Evolutionary conservation across 2,113 vertebrate species (phyloP).

Genomic region (cat (Felis catus)): F.catus_Fca126_mat1.0 CM031425.1:34684001-34684500

Average conservation of each 20-base stretch:
- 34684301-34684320: background rate
- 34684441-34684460: background rate
- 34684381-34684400: background rate
- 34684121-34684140: background rate
- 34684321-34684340: background rate
- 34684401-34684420: constrained; percentile 12
- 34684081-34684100: background rate
- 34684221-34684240: background rate
- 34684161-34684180: background rate
- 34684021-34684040: background rate
- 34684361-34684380: background rate
- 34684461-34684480: background rate
- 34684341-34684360: background rate
- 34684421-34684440: background rate
- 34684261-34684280: background rate
- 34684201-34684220: background rate
- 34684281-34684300: background rate
- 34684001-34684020: background rate
- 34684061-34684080: background rate
- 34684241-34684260: background rate
- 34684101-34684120: background rate
- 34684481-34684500: background rate
- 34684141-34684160: background rate
- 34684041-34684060: background rate
- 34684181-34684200: background rate